Base-by-base conservation (phyloP, 2,888 invertebrate species). In the Harpalus rubripes region DNA sequence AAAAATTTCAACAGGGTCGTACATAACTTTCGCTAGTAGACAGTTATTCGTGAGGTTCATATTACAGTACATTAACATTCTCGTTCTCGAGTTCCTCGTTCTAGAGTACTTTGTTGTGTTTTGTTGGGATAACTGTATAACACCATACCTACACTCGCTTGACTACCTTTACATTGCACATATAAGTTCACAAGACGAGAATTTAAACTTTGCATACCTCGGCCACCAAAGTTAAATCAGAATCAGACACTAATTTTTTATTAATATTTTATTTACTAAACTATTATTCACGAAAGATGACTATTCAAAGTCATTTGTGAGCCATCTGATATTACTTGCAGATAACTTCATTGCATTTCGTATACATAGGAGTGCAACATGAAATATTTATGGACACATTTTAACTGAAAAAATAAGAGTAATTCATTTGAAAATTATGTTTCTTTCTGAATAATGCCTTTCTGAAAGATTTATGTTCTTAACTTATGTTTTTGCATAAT, bases 31-130 rank as follows among this genome's bases (percentile, higher is more conserved):
- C 68, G 39, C 15, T 68, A n/a, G 39, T 8, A 39, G 39, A 68
- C 68, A 68, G 68, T 68, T 68, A 68, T n/a, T 32, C 32, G 39
- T 3, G 32, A 15, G 39, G 68, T 68, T 63, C 63, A 63, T 12
- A 41, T 39, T 68, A 68, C 68, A 68, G 68, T 68, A 32, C 68
- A 68, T 68, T 68, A 68, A 68, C 68, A 68, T 68, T 68, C 68
- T 68, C 15, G 59, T 59, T 59, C 59, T 10, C 59, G 1, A 52
- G 44, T 52, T 52, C 44, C 44, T 52, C 44, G 44, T 52, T 52
- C 44, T 52, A 12, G 39, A 68, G 68, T 39, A 68, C 39, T 68
- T 68, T 68, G 39, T 68, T 39, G 39, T 65, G 65, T 68, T 68
- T 68, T 68, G 39, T 68, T 68, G 68, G 68, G n/a, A 68, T 68